A percentile compares a stretch with the other conserved stretches of the same genome.
phyloP scores from a whole-genome alignment of 2,113 vertebrate genomes.

The Antechinus flavipes region DNA sequence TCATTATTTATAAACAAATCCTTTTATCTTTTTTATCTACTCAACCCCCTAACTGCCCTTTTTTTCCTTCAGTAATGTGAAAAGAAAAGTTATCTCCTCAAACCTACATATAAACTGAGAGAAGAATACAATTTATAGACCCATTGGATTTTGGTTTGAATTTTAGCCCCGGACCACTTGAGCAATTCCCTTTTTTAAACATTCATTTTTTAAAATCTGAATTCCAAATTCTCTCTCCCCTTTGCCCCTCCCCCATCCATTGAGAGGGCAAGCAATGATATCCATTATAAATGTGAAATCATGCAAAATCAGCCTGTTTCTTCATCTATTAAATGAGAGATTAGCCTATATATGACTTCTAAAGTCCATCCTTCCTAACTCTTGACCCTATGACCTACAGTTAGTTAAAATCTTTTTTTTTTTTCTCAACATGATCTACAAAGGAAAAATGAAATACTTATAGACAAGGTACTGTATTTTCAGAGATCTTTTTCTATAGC shows the following conservation, averaged over 20 bases:
- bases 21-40: background rate
- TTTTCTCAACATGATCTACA: conserved; percentile 28
- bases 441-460: conserved; percentile 9
- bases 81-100: background rate
- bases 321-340: background rate
- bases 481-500: background rate
- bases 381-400: background rate
- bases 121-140: too few relatives aligned
- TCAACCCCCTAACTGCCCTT: background rate
- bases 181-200: too few relatives aligned
- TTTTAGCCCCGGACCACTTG: too few relatives aligned
- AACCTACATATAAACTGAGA: background rate
- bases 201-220: too few relatives aligned
- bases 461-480: background rate
- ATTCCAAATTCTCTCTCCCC: background rate
- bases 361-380: background rate
- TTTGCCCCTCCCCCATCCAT: background rate
- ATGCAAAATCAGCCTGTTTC: background rate
- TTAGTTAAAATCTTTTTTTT: background rate
- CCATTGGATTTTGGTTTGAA: too few relatives aligned
- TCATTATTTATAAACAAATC: background rate
- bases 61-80: background rate
- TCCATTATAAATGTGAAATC: background rate
- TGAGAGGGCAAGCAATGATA: background rate
- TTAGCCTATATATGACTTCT: background rate